Base-by-base conservation (phyloP, 64 coral and sea anemone genomes). In the Platygyra sinensis region DNA sequence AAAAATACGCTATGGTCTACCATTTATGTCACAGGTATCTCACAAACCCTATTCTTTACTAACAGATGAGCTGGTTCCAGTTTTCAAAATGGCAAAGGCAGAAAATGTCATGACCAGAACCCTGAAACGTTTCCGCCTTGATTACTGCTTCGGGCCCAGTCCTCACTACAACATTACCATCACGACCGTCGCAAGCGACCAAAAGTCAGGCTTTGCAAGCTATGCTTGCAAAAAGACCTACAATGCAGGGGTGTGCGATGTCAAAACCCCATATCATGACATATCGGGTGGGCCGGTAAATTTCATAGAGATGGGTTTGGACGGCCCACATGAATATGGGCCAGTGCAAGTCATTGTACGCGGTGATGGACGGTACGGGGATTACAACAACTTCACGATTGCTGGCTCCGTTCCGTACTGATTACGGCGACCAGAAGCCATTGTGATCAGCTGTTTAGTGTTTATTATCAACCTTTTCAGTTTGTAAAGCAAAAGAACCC, bases 191-290 rank as follows among this genome's bases (percentile, higher is more conserved):
- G 74, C 87, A 27, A 74, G 61, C n/a, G 73, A 88, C 52, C 67
- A 76, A 36, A 73, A 75, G 72, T 88, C 86, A 13, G 86, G 87
- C 10, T 88, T 88, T 71, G 87, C 74, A 11, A 77, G 72, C 24
- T 88, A 75, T 31, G 87, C 30, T 17, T 88, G 87, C 72, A 76
- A 42, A 5, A 88, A 88, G 73, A 88, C 87, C 5, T 88, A 88
- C 52, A 76, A 16, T 10, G 25, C 25, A 69, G 87, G 87, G 2
- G 77, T 29, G 4, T 88, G 87, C 38, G 54, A 88, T 55, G 22
- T 60, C 18, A 8, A 38, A 3, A 75, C 87, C 9, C 27, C 52
- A 62, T 75, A 62, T 32, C 73, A 1, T 17, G 87, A 78, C 73
- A 77, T 89, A 18, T 89, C 87, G 10, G 87, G 87, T 7, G 74